Conservation (phyloP, 2,113 vertebrate genomes). For the Scomber japonicus region DNA sequence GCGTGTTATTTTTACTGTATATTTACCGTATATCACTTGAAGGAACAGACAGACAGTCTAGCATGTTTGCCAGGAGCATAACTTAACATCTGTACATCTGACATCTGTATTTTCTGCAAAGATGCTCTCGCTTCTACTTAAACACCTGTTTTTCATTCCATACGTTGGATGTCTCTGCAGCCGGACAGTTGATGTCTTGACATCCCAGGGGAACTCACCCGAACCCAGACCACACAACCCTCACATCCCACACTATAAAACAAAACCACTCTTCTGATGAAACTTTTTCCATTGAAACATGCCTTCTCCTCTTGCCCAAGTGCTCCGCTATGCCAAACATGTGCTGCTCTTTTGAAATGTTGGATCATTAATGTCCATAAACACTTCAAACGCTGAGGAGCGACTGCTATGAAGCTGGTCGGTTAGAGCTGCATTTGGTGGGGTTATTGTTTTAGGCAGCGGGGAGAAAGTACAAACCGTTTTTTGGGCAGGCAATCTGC, state of each 20-base stretch:
- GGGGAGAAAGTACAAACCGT: constrained; percentile 40
- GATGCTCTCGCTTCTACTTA: constrained; percentile 1
- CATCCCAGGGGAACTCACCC: constrained; percentile 32
- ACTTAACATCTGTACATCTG: constrained; percentile 3
- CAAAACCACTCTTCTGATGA: constrained; percentile 57
- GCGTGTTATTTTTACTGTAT: too few relatives aligned
- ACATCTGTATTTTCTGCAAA: constrained; percentile 1
- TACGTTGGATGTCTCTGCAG: constrained; percentile 19
- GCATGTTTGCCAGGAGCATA: constrained; percentile 8
- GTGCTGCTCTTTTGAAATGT: constrained; percentile 77
- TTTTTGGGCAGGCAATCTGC: constrained; percentile 48
- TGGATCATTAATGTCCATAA: constrained; percentile 78
- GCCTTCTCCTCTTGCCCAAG: constrained; percentile 50
- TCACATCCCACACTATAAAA: constrained; percentile 46
- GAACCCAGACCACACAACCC: constrained; percentile 57
- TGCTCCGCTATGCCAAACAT: constrained; percentile 71
- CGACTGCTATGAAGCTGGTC: constrained; percentile 56
- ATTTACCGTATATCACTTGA: background rate
- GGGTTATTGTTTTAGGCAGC: constrained; percentile 72
- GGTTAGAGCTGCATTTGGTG: constrained; percentile 38
- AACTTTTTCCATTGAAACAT: constrained; percentile 60
- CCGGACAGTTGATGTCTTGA: constrained; percentile 47
- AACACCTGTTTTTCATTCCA: constrained; percentile 54
- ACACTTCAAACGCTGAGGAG: constrained; percentile 69
- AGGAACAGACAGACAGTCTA: background rate